Percentiles rank a stretch among this genome's conserved stretches.
phyloP scores from a whole-genome alignment of 2,797 vertebrate genomes.

The Dicrostonyx torquatus region DNA sequence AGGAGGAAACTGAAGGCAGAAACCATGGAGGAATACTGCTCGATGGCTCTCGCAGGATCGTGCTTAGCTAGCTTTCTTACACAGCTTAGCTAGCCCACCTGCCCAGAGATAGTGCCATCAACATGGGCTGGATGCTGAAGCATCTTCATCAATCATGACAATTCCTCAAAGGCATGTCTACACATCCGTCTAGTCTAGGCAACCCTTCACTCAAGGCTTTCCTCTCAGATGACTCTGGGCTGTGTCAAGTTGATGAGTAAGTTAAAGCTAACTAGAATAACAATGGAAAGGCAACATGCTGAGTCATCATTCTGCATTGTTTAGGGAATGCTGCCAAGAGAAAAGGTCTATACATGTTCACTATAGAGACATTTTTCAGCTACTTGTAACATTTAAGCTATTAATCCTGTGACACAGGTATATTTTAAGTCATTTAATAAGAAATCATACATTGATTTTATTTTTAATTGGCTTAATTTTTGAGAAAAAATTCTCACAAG shows the following conservation, averaged over 20 bases:
- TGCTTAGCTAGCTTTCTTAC: background rate
- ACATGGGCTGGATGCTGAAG: background rate
- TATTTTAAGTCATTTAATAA: slow-evolving; percentile 26
- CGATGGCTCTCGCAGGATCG: too few species aligned
- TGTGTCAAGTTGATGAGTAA: background rate
- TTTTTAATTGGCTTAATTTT: background rate
- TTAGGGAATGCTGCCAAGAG: background rate
- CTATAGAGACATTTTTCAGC: background rate
- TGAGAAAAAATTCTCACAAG: background rate
- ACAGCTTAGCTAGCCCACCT: background rate
- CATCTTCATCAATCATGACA: background rate
- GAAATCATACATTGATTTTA: background rate
- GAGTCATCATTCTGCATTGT: background rate
- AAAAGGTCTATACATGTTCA: background rate
- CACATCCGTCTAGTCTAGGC: background rate
- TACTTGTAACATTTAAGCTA: slow-evolving; percentile 18
- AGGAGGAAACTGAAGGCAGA: background rate
- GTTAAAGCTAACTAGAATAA: background rate
- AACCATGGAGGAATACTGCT: background rate
- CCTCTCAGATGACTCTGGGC: background rate
- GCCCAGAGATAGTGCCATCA: too few species aligned
- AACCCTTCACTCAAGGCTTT: background rate
- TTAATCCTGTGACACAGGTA: background rate
- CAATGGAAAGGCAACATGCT: background rate
- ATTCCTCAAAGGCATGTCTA: background rate